Evolutionary conservation across 1,140 invertebrate species (phyloP).

Genomic region (Drosophila sturtevanti): DNA sequence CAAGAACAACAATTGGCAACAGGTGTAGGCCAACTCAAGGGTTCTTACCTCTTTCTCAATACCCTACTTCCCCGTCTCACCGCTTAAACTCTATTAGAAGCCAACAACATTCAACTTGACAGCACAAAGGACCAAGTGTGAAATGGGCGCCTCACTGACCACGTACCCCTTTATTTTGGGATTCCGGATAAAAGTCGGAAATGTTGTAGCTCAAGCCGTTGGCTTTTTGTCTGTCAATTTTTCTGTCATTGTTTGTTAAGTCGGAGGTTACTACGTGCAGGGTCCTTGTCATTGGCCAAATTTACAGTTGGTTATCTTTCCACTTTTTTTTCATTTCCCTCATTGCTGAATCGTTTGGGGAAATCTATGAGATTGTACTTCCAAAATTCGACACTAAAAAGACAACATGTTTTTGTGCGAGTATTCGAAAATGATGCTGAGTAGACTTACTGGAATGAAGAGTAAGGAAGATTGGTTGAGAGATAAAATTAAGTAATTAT

Average conservation of each 20-base stretch:
- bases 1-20: slow-evolving; percentile 72
- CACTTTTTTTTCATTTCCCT: background rate
- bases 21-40: slow-evolving; percentile 64
- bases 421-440: no score
- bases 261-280: slow-evolving; percentile 62
- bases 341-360: slow-evolving; percentile 53
- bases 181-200: slow-evolving; percentile 51
- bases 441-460: background rate
- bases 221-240: slow-evolving; percentile 64
- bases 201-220: slow-evolving; percentile 58
- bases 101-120: slow-evolving; percentile 25
- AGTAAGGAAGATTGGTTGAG: background rate
- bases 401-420: slow-evolving; percentile 57
- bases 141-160: slow-evolving; percentile 45
- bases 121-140: slow-evolving; percentile 57
- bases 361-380: slow-evolving; percentile 69
- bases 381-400: slow-evolving; percentile 72
- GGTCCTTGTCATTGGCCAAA: slow-evolving; percentile 71
- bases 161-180: slow-evolving; percentile 38
- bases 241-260: slow-evolving; percentile 52
- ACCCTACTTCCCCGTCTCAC: slow-evolving; percentile 11
- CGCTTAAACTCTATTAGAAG: slow-evolving; percentile 54
- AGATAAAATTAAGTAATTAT: slow-evolving; percentile 76
- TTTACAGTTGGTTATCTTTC: slow-evolving; percentile 54
- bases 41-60: slow-evolving; percentile 10